phyloP scores from a whole-genome alignment of 1,140 invertebrate species.

The Sinonovacula constricta region DNA sequence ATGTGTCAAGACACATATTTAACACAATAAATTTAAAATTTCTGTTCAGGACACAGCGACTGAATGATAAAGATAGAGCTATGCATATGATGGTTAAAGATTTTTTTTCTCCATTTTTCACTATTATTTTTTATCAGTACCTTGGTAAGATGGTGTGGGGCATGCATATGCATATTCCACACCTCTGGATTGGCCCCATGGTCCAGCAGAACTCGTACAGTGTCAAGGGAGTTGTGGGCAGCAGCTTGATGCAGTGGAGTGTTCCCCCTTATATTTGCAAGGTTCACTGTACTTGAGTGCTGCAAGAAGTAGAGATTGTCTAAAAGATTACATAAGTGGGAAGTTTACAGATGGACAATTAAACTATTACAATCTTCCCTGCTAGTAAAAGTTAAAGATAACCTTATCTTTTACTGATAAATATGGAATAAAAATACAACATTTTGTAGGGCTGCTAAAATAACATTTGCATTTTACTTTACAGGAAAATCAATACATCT shows the following conservation, averaged over 20 bases:
- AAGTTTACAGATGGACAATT: too few relatives aligned
- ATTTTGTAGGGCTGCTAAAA: background rate
- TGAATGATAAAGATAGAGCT: too few relatives aligned
- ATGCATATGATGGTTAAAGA: too few relatives aligned
- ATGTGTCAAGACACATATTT: too few relatives aligned
- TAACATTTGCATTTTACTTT: background rate
- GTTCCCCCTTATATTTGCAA: constrained; percentile 26
- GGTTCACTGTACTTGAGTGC: constrained; percentile 24
- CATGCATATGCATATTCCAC: background rate
- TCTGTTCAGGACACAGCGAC: too few relatives aligned
- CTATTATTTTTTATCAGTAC: background rate
- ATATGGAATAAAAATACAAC: background rate
- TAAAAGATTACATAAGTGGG: too few relatives aligned
- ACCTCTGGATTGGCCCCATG: constrained; percentile 22
- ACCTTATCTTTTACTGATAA: too few relatives aligned
- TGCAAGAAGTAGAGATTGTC: constrained; percentile 5
- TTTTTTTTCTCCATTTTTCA: too few relatives aligned
- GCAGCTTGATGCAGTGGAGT: constrained; percentile 37
- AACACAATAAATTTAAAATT: too few relatives aligned
- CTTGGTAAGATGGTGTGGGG: constrained; percentile 12
- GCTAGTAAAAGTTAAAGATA: too few relatives aligned
- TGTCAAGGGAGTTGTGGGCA: background rate
- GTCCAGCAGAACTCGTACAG: constrained; percentile 5
- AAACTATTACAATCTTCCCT: too few relatives aligned
- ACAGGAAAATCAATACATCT: too few relatives aligned